Conservation (phyloP, 2,888 invertebrate species). For the Ophioninae sp. region DNA sequence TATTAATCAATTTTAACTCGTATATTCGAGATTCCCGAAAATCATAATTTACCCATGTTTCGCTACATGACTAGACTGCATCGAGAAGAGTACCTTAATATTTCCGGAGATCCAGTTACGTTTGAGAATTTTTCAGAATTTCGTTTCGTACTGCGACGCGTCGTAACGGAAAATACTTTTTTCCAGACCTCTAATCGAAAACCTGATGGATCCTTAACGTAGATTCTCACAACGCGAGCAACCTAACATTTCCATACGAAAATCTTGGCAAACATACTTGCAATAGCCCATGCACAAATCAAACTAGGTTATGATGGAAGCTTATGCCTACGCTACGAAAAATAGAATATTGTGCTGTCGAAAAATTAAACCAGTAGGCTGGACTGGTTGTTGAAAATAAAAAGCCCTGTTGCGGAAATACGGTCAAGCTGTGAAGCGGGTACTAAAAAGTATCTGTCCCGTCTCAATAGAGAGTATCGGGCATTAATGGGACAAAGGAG, state of each 20-base stretch:
- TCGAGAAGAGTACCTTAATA: neutral
- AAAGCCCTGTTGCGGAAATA: conserved; percentile 56
- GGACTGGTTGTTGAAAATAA: conserved; percentile 44
- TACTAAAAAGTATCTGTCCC: conserved; percentile 8
- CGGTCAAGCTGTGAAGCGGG: conserved; percentile 41
- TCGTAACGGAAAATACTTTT: neutral
- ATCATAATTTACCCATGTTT: no score
- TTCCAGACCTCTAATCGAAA: neutral
- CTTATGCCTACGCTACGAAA: conserved; percentile 34
- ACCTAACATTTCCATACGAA: neutral
- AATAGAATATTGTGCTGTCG: conserved; percentile 57
- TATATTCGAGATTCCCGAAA: no score
- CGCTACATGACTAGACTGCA: no score
- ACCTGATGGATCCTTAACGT: neutral
- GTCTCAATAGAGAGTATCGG: conserved; percentile 45
- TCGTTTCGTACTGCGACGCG: neutral
- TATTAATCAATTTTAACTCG: no score
- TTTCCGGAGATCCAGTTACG: neutral
- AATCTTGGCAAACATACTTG: conserved; percentile 26
- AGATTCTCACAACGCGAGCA: conserved; percentile 10
- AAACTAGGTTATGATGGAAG: neutral
- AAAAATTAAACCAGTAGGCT: conserved; percentile 47
- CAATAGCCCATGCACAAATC: conserved; percentile 52
- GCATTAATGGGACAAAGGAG: conserved; percentile 56
- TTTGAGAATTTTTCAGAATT: neutral